Conservation (phyloP, 2,888 invertebrate genomes). For the Erebia palarica region DNA sequence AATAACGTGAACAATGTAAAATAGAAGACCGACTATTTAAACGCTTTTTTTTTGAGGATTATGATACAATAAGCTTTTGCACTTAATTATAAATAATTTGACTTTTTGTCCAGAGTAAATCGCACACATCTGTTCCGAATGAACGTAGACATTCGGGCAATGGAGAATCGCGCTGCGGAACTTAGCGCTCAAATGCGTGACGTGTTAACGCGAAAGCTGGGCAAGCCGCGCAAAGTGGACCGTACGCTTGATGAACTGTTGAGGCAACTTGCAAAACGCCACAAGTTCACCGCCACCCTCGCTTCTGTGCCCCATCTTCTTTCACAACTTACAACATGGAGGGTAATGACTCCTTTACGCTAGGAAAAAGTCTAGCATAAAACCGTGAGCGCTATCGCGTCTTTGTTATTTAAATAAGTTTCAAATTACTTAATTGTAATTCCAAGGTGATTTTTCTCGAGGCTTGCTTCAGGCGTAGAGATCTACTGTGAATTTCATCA, state of each 20-base stretch:
- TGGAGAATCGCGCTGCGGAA: constrained; percentile 82
- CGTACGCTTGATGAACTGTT: constrained; percentile 69
- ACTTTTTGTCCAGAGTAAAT: constrained; percentile 77
- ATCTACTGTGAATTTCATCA: no score
- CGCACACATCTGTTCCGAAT: constrained; percentile 86
- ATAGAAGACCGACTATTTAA: no score
- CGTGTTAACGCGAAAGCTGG: constrained; percentile 69
- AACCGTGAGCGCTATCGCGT: no score
- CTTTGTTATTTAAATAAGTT: no score
- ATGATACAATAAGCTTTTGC: no score
- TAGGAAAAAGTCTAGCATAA: no score
- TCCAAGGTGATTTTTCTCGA: no score
- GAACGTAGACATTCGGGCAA: constrained; percentile 86
- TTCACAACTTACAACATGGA: constrained; percentile 63
- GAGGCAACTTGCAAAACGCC: constrained; percentile 67
- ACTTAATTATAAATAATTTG: not conserved
- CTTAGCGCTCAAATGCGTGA: constrained; percentile 79
- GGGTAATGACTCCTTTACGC: constrained; percentile 47
- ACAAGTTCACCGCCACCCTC: constrained; percentile 64
- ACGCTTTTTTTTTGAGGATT: no score
- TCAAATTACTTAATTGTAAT: no score
- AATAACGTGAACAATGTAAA: not conserved
- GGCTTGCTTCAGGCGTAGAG: no score
- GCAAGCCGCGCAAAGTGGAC: constrained; percentile 68
- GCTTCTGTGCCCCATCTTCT: constrained; percentile 57